These are phyloP conservation scores for Egretta garzetta DNA, from an alignment of 2,113 vertebrate genomes.

Conservation along the genomic window DNA sequence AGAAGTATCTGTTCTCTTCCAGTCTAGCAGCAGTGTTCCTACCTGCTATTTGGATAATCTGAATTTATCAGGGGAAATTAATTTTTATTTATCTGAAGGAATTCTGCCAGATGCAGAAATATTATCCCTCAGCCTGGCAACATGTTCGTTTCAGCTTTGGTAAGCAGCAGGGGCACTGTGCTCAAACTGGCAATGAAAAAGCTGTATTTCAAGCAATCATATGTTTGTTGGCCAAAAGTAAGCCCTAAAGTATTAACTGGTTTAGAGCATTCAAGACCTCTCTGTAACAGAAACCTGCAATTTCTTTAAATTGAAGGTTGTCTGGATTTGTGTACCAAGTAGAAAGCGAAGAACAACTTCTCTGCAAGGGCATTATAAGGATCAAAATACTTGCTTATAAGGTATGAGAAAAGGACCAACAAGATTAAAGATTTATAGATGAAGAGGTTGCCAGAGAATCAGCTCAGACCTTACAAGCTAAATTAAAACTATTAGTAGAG, in stretches of 20 bases:
- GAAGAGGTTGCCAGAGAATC: neutral
- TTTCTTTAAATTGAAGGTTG: neutral
- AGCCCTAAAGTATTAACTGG: too few relatives aligned
- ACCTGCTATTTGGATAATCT: neutral
- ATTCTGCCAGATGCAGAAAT: neutral
- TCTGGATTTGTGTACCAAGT: neutral
- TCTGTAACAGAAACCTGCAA: neutral
- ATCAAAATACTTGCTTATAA: neutral
- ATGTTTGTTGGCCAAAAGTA: neutral
- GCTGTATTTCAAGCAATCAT: neutral
- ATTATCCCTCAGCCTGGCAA: neutral
- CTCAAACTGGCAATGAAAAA: neutral
- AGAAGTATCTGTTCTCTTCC: neutral
- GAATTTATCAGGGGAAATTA: neutral
- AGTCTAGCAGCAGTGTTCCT: neutral
- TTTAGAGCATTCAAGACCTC: neutral
- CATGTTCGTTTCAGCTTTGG: neutral
- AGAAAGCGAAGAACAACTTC: neutral
- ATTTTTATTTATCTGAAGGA: neutral
- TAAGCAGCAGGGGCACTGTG: neutral
- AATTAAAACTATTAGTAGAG: neutral
- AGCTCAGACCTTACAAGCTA: neutral
- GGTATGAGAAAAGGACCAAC: neutral
- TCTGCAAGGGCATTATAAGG: neutral
- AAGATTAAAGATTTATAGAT: neutral